phyloP scores from a whole-genome alignment of 2,113 vertebrate genomes.

The Nothocercus julius region DNA sequence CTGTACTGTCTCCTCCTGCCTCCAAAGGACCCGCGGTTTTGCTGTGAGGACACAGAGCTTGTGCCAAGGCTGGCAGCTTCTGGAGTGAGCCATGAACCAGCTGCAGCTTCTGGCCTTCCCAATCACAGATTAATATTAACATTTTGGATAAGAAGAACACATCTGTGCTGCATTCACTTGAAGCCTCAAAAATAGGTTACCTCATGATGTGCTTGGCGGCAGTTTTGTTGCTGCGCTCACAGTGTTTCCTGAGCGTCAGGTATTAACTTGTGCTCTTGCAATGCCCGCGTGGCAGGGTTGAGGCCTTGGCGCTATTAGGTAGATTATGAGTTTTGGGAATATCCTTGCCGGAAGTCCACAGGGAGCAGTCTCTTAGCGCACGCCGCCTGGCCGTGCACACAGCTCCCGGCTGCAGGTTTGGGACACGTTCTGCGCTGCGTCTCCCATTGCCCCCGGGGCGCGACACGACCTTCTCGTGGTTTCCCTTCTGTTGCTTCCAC shows the following conservation, averaged over 20 bases:
- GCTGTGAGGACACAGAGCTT: neutral
- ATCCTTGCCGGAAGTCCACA: too few species aligned
- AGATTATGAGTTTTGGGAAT: too few species aligned
- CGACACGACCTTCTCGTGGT: too few species aligned
- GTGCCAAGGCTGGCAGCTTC: neutral
- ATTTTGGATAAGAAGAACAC: neutral
- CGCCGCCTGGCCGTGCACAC: too few species aligned
- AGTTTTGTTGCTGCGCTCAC: neutral
- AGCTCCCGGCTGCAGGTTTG: too few species aligned
- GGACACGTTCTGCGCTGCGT: too few species aligned
- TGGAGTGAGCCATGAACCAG: neutral
- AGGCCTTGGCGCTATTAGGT: too few species aligned
- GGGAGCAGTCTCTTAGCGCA: too few species aligned
- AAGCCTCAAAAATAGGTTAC: neutral
- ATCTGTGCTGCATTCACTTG: neutral
- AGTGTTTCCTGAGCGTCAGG: neutral
- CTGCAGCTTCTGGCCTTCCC: neutral
- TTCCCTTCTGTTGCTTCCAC: too few species aligned
- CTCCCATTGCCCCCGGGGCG: too few species aligned
- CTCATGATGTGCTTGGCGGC: neutral
- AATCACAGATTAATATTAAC: neutral
- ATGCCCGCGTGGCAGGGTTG: too few species aligned
- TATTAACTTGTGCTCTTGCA: too few species aligned
- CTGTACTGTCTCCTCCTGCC: neutral
- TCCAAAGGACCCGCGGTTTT: neutral